Evolutionary conservation across 2,797 vertebrate genomes (phyloP).

Genomic region (Coluber constrictor): DNA sequence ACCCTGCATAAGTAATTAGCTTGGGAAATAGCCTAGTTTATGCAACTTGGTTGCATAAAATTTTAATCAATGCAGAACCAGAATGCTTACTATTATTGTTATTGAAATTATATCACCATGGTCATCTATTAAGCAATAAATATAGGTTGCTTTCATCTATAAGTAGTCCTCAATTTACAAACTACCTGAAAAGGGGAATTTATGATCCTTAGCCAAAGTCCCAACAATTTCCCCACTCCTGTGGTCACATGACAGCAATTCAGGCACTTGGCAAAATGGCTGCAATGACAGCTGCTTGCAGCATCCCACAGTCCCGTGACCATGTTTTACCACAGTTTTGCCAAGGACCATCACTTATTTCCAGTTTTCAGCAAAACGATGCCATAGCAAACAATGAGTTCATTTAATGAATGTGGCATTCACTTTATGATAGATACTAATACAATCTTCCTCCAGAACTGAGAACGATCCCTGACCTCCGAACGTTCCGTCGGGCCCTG

Average conservation of each 20-base stretch:
- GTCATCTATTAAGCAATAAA: background rate
- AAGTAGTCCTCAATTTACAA: background rate
- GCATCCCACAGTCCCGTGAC: accelerated
- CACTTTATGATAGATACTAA: background rate
- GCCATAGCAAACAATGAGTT: background rate
- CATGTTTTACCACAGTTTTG: background rate
- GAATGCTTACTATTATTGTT: background rate
- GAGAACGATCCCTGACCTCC: too few species aligned
- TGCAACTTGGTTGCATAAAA: background rate
- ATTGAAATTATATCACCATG: background rate
- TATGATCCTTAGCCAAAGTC: background rate
- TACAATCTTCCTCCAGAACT: too few species aligned
- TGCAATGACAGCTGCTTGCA: background rate
- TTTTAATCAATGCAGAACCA: background rate
- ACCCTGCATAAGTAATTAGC: background rate
- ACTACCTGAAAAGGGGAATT: background rate
- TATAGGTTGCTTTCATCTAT: background rate
- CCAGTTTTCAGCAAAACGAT: background rate
- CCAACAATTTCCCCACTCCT: background rate
- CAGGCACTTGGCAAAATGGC: background rate
- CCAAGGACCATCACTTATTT: background rate
- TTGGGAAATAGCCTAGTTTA: background rate
- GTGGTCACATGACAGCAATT: background rate
- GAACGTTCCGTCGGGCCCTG: too few species aligned
- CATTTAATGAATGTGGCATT: background rate